phyloP scores from a whole-genome alignment of 1,140 invertebrate species.

The Diachasmimorpha longicaudata region DNA sequence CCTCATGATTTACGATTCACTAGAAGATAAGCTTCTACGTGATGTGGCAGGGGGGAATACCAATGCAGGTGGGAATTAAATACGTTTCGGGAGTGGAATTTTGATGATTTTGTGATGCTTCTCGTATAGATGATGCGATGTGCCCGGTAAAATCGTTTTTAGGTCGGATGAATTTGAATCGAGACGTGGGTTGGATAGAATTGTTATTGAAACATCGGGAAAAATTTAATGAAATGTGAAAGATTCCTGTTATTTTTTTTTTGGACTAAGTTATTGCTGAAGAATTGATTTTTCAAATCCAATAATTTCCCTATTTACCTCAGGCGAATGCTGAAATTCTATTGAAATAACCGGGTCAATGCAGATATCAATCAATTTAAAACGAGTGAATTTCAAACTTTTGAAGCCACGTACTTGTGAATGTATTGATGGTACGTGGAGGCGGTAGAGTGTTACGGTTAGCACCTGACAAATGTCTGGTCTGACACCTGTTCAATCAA shows the following conservation, averaged over 20 bases:
- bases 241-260: too few relatives aligned
- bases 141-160: too few relatives aligned
- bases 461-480: not conserved
- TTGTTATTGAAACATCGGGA: too few relatives aligned
- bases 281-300: too few relatives aligned
- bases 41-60: not conserved
- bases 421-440: not conserved
- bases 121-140: too few relatives aligned
- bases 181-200: too few relatives aligned
- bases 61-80: not conserved
- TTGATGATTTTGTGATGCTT: not conserved
- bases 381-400: not conserved
- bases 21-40: not conserved
- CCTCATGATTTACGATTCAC: not conserved
- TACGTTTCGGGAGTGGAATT: not conserved
- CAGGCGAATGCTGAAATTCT: not conserved
- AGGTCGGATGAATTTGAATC: too few relatives aligned
- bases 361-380: not conserved
- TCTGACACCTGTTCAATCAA: conserved; percentile 2
- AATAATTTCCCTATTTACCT: too few relatives aligned
- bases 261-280: too few relatives aligned
- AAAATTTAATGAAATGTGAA: too few relatives aligned
- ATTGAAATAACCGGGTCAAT: not conserved
- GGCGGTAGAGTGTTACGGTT: not conserved
- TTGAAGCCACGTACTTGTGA: not conserved